Evolutionary conservation across 2,888 invertebrate genomes (phyloP).

Genomic region (Patella caerulea): DNA sequence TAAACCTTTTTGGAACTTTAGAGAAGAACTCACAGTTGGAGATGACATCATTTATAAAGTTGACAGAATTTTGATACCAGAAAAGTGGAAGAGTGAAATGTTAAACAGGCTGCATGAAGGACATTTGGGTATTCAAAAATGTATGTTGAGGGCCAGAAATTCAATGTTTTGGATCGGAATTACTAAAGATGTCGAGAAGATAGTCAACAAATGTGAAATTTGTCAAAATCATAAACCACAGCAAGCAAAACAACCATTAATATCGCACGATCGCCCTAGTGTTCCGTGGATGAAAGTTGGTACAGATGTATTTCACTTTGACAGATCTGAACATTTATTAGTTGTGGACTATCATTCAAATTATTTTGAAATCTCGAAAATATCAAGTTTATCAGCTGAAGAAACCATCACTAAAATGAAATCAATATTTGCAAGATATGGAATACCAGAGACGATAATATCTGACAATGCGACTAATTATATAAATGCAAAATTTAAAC

Average conservation of each 20-base stretch:
- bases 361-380: neutral
- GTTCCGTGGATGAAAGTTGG: neutral
- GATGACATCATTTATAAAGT: neutral
- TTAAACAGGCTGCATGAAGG: neutral
- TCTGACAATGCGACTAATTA: neutral
- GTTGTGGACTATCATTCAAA: conserved; percentile 9
- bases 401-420: conserved; percentile 16
- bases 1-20: neutral
- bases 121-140: conserved; percentile 9
- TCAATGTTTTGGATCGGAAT: neutral
- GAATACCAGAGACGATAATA: conserved; percentile 11
- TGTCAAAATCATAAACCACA: neutral
- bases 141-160: neutral
- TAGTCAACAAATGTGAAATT: neutral
- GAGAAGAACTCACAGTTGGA: neutral
- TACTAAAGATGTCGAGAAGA: neutral
- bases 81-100: conserved; percentile 9
- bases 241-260: neutral
- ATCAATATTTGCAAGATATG: conserved; percentile 13
- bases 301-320: conserved; percentile 10
- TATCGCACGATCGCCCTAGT: neutral
- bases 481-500: neutral
- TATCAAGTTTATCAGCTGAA: conserved; percentile 2
- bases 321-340: conserved; percentile 2
- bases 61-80: neutral